Conservation (phyloP, 2,888 invertebrate genomes). For the Himalopsyche tibetana region DNA sequence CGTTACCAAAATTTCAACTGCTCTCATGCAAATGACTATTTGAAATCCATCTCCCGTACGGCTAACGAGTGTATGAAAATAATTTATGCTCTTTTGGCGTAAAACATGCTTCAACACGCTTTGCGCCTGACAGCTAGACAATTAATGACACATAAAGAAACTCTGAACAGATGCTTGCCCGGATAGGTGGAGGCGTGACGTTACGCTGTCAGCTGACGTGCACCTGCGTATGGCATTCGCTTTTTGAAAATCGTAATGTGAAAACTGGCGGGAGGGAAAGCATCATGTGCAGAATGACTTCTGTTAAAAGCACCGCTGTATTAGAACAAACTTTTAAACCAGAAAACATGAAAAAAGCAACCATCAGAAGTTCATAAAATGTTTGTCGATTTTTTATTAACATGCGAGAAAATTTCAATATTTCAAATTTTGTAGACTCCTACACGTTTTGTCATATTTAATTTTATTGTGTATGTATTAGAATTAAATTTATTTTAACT, state of each 20-base stretch:
- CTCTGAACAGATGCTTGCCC: slow-evolving; percentile 33
- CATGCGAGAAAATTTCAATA: no score
- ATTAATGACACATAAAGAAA: slow-evolving; percentile 48
- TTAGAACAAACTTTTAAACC: background rate
- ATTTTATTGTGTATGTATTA: no score
- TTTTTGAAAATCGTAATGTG: background rate
- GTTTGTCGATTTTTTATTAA: no score
- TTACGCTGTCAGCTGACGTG: slow-evolving; percentile 27
- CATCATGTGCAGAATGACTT: background rate
- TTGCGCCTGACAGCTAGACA: slow-evolving; percentile 46
- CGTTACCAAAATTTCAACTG: slow-evolving; percentile 17
- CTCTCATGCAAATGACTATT: slow-evolving; percentile 35
- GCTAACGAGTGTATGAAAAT: slow-evolving; percentile 39
- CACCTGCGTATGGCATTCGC: slow-evolving; percentile 32
- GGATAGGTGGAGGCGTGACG: slow-evolving; percentile 35
- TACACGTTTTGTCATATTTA: no score
- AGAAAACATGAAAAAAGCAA: no score
- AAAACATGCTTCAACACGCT: slow-evolving; percentile 33
- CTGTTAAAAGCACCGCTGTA: background rate
- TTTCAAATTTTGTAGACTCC: no score
- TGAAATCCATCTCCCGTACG: slow-evolving; percentile 14
- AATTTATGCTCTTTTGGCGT: slow-evolving; percentile 37
- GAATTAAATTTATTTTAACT: no score
- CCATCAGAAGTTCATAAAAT: no score
- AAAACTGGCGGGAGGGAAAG: background rate